Conservation (phyloP, 2,113 vertebrate species). For the Rallus limicola region DNA sequence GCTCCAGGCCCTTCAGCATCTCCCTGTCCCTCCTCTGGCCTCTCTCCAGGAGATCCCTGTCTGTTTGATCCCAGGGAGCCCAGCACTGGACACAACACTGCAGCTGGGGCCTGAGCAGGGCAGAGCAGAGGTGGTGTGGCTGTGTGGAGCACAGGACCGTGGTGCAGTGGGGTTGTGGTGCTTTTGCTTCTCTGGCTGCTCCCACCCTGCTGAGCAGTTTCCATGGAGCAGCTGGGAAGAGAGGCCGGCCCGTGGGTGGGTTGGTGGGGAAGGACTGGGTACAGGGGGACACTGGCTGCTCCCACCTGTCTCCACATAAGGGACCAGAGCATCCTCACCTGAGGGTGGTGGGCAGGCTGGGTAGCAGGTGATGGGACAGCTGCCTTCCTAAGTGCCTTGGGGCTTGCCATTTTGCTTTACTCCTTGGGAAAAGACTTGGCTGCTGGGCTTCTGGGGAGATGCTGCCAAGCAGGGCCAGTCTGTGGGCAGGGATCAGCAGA, state of each 20-base stretch:
- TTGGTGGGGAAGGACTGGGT: neutral
- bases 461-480: neutral
- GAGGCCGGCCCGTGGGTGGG: neutral
- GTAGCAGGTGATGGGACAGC: neutral
- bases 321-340: neutral
- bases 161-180: neutral
- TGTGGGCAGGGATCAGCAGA: neutral
- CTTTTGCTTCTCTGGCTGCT: neutral
- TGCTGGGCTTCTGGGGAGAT: neutral
- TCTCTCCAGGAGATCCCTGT: too few species aligned
- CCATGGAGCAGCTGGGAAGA: neutral
- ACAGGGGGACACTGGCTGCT: too few species aligned
- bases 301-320: neutral
- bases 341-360: neutral
- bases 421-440: neutral
- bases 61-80: too few species aligned
- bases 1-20: too few species aligned
- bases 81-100: too few species aligned
- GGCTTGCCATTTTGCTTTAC: neutral
- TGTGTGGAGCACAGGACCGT: fast-evolving
- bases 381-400: neutral
- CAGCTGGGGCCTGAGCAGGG: too few species aligned
- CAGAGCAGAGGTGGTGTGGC: too few species aligned
- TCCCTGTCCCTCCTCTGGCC: too few species aligned
- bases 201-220: fast-evolving